Evolutionary conservation across 2,113 vertebrate genomes (phyloP).

Genomic region (Prionailurus bengalensis): DNA sequence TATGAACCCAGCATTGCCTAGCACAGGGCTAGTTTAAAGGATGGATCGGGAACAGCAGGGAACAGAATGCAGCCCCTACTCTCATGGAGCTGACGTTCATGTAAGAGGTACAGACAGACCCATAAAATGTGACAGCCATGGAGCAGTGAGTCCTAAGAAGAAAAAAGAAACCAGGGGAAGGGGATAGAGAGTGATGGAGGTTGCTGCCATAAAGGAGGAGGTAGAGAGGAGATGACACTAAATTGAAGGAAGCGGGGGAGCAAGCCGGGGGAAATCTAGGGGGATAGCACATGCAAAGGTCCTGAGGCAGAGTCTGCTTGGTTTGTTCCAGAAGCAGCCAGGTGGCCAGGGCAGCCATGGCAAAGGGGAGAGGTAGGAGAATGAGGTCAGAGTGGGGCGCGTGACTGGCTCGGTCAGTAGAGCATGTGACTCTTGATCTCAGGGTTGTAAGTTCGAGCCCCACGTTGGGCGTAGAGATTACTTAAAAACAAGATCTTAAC

Average conservation of each 20-base stretch:
- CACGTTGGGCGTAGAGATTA: neutral
- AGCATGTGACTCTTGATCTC: neutral
- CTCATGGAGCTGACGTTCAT: neutral
- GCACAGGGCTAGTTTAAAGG: neutral
- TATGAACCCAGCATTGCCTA: neutral
- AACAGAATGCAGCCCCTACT: neutral
- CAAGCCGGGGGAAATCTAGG: neutral
- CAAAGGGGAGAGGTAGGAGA: too few species aligned
- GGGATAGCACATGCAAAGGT: neutral
- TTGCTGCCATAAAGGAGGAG: neutral
- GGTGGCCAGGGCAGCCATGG: neutral
- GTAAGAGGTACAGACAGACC: neutral
- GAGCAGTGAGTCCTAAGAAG: neutral
- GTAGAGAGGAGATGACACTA: neutral
- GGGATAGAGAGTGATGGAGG: accelerated
- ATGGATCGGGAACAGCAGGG: neutral
- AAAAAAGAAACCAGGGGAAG: neutral
- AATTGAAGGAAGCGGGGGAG: neutral
- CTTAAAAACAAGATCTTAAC: neutral
- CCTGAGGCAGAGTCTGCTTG: constrained; percentile 2
- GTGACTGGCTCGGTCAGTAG: neutral
- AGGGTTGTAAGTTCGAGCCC: neutral
- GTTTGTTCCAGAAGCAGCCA: neutral
- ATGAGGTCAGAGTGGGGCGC: neutral
- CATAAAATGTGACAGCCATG: neutral